Conservation (phyloP, 2,113 vertebrate species). For the Chrysochloris asiatica region DNA sequence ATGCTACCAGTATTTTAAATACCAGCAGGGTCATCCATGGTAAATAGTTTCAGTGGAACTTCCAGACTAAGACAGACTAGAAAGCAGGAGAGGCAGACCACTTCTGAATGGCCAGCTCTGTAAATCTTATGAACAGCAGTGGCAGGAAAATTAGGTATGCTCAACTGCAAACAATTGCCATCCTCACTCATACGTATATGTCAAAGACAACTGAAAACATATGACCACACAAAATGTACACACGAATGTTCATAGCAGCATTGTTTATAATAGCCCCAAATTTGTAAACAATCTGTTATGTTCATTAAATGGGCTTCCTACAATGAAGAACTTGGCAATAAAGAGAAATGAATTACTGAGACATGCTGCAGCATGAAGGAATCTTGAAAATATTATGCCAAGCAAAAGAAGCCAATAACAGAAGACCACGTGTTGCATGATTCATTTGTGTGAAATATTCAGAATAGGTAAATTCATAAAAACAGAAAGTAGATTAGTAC, state of each 20-base stretch:
- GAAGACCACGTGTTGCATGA: not conserved
- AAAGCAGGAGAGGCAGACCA: too few relatives aligned
- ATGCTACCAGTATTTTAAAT: too few relatives aligned
- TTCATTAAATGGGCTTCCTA: not conserved
- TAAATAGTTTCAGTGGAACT: too few relatives aligned
- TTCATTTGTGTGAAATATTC: not conserved
- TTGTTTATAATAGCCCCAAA: not conserved
- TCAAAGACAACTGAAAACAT: not conserved
- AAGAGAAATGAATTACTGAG: not conserved
- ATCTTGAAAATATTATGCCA: not conserved
- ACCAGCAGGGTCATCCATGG: too few relatives aligned
- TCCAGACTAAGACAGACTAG: too few relatives aligned
- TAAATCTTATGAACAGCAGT: too few relatives aligned
- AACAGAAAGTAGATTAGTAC: not conserved
- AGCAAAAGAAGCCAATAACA: not conserved
- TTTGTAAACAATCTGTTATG: not conserved
- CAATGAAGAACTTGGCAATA: not conserved
- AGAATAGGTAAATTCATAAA: not conserved
- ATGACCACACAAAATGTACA: not conserved
- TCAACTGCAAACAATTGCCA: not conserved
- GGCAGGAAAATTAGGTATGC: not conserved
- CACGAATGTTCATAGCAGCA: not conserved
- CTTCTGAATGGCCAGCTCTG: too few relatives aligned
- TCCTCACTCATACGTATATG: not conserved
- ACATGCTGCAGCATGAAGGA: not conserved